Evolutionary conservation across 2,888 invertebrate species (phyloP), one percentile per base, ranked within the genome.

Genomic region (Conomelus anceps): DNA sequence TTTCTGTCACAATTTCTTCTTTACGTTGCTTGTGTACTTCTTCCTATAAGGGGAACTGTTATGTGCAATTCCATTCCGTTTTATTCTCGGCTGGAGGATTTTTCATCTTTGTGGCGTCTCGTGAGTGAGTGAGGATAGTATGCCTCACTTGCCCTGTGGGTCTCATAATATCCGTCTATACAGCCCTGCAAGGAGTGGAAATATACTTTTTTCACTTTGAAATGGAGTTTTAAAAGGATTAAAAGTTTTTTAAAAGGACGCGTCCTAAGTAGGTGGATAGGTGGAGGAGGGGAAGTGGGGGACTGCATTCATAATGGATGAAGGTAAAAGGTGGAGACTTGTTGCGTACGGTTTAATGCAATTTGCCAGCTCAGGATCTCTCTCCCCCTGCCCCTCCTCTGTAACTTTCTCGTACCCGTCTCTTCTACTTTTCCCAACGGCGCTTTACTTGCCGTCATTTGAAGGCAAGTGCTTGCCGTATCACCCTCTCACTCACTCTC

Each of bases 141-240:
- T 63, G 63, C 63, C 63, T 63, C 63, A n/a, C 63, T 63, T 63
- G 63, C 63, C 63, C 63, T 63, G 63, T 63, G 63, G 63, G 63
- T 63, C 63, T n/a, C 63, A 63, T 63, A 63, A 63, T 63, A 63
- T 63, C 63, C 63, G 63, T 63, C 63, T 63, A 63, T 63, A 63
- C 63, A 63, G 63, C 63, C n/a, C 63, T 63, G 63, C n/a, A 63
- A 63, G 63, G 63, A 63, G n/a, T 63, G 63, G 63, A 63, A 63
- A 63, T 63, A 63, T 63, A 63, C 63, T 63, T 63, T 86, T 86
- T 86, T 26, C 29, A 86, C 86, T 86, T 86, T 86, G 86, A 86
- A 86, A 86, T 86, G 86, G 86, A 86, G 86, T 86, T 86, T 86
- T 86, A 86, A 86, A 86, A 29, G 86, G 86, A 86, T 86, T 86